These are phyloP conservation scores for Coleophora flavipennella DNA, from an alignment of 2,888 invertebrate genomes.

Conservation along the genomic window DNA sequence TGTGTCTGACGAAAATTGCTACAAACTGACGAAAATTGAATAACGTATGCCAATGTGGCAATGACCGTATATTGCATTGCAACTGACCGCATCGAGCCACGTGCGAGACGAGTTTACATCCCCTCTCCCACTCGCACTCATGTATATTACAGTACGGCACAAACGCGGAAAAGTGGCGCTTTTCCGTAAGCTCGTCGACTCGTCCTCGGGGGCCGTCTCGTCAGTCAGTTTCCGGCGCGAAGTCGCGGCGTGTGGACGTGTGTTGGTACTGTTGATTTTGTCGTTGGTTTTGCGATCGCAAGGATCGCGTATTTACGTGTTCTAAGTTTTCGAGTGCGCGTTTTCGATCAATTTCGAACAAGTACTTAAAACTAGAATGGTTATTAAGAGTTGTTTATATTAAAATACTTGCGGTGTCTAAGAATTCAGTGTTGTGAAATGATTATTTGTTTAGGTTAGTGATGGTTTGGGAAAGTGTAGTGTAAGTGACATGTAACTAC, in stretches of 20 bases:
- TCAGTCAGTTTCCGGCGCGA: conserved; percentile 54
- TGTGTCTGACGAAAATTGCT: too few species aligned
- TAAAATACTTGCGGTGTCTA: too few species aligned
- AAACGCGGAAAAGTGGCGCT: conserved; percentile 49
- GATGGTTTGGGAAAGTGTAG: too few species aligned
- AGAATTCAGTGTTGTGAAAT: too few species aligned
- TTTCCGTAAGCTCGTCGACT: conserved; percentile 14
- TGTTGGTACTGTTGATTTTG: conserved; percentile 21
- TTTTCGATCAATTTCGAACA: too few species aligned
- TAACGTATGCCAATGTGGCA: conserved; percentile 44
- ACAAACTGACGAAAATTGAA: too few species aligned
- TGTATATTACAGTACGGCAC: conserved; percentile 36
- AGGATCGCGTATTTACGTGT: conserved; percentile 23
- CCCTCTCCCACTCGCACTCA: conserved; percentile 32
- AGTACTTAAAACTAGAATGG: too few species aligned
- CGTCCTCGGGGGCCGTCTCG: too few species aligned
- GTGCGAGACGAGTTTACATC: conserved; percentile 45
- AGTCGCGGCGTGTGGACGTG: conserved; percentile 35
- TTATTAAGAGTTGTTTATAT: too few species aligned
- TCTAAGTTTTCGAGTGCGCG: conserved; percentile 24
- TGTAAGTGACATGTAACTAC: too few species aligned
- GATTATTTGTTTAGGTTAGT: too few species aligned
- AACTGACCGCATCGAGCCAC: conserved; percentile 64
- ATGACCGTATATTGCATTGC: conserved; percentile 58
- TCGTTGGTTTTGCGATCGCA: conserved; percentile 21